Base-by-base conservation (phyloP, 2,888 invertebrate species). In the Alentia gelatinosa region DNA sequence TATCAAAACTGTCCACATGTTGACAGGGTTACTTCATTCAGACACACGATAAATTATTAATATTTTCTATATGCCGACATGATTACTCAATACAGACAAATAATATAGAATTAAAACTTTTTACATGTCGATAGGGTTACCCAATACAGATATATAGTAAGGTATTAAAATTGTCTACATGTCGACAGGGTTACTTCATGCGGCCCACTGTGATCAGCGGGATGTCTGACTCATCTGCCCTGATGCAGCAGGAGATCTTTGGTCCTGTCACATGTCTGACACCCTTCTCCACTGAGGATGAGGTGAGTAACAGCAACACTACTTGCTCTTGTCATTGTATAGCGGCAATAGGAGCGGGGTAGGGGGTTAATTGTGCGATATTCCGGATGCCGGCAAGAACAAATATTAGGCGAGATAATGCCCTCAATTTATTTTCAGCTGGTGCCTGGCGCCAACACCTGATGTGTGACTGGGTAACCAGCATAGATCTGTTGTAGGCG, bases 221-320 rank as follows among this genome's bases (percentile, higher is more conserved):
- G 39, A 93, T 97, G 1, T 47, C 93, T 0, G 97, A 97, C 93
- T 92, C 94, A 0, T 96, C 96, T 1, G 93, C 95, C 4, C 95
- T 96, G 89, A 96, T 97, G 96, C 96, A 95, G 89, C 97, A 97
- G 92, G 97, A 97, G 93, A 97, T 97, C 50, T 97, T 97, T 94
- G 97, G 97, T 0, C 97, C 97, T 0, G 96, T 97, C 19, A 96
- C 96, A 5, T 97, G 96, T 93, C 93, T 97, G 39, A 94, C 95
- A 1, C 96, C 96, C 9, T 97, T 97, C 94, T 94, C 96, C 83
- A 94, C 94, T 30, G 95, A 95, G 88, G 93, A 95, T 26, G 96
- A 96, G 94, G 96, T 96, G 56, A n/a, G 40, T 50, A 33, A 75
- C n/a, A n/a, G n/a, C n/a, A n/a, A n/a, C n/a, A n/a, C n/a, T n/a